These are phyloP conservation scores for Corvus hawaiiensis DNA, from an alignment of 2,113 vertebrate species.

Conservation along the genomic window DNA sequence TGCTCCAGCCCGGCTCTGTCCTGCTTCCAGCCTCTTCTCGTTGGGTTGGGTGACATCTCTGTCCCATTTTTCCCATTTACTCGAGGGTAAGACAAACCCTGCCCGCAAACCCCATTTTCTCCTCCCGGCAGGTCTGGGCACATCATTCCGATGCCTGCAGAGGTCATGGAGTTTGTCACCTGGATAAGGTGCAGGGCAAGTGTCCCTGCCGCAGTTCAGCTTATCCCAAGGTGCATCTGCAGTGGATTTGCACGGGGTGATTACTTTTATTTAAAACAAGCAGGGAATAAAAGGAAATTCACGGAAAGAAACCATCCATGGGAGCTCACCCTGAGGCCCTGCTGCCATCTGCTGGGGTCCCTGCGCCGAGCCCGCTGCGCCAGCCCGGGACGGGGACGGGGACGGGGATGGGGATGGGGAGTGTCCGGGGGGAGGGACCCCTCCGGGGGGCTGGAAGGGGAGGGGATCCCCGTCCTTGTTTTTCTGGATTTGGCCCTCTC, in stretches of 20 bases:
- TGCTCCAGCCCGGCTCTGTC: neutral
- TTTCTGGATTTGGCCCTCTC: neutral
- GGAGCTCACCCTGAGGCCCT: neutral
- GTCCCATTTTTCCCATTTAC: neutral
- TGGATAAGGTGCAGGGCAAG: neutral
- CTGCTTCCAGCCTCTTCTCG: neutral
- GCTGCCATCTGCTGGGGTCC: conserved; percentile 39
- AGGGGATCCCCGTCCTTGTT: neutral
- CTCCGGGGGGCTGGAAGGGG: neutral
- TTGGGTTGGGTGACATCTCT: neutral
- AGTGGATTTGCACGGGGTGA: neutral
- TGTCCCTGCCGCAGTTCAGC: neutral
- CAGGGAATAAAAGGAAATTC: rapidly evolving
- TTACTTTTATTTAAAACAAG: neutral
- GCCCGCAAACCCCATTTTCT: neutral
- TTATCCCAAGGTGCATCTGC: neutral
- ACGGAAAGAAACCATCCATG: rapidly evolving
- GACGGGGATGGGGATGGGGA: rapidly evolving
- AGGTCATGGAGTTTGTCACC: neutral
- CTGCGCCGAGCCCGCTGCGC: rapidly evolving
- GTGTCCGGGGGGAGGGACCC: rapidly evolving
- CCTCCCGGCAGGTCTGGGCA: rapidly evolving
- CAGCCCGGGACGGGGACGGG: neutral
- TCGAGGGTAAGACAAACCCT: neutral
- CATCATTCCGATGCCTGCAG: neutral